A percentile compares a stretch with the other conserved stretches of the same genome.
These are phyloP conservation scores for Ochlodes sylvanus DNA, from an alignment of 2,888 invertebrate genomes.

Conservation along the genomic window DNA sequence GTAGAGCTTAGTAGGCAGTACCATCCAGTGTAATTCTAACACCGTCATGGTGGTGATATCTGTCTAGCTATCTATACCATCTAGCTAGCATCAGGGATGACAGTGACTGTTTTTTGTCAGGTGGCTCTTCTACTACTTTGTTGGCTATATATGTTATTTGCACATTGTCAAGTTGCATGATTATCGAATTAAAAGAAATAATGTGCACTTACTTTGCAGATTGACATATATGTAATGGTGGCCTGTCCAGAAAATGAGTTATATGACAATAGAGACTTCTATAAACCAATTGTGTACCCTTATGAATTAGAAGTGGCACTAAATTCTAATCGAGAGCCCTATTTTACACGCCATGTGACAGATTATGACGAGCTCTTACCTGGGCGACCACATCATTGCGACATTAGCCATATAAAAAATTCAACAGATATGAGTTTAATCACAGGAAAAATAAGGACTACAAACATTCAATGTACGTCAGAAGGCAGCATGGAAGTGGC, in stretches of 20 bases:
- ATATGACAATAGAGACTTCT: constrained; percentile 93
- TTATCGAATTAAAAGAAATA: too few species aligned
- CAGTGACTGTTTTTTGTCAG: too few species aligned
- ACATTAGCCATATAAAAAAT: constrained; percentile 69
- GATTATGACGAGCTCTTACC: constrained; percentile 91
- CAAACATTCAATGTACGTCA: constrained; percentile 60
- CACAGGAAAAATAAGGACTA: constrained; percentile 88
- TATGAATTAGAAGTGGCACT: constrained; percentile 95
- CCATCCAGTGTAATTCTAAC: too few species aligned
- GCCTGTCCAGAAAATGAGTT: constrained; percentile 96
- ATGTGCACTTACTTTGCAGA: constrained; percentile 83
- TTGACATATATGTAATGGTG: constrained; percentile 96
- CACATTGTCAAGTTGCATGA: too few species aligned
- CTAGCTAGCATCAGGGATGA: too few species aligned
- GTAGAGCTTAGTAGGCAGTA: too few species aligned
- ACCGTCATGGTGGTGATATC: too few species aligned
- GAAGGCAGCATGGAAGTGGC: constrained; percentile 65
- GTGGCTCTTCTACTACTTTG: too few species aligned
- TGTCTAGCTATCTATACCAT: neutral
- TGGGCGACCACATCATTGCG: constrained; percentile 83
- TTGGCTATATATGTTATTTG: too few species aligned
- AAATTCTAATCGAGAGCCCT: constrained; percentile 84
- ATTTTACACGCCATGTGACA: constrained; percentile 87
- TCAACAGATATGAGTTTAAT: constrained; percentile 89
- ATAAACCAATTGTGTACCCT: constrained; percentile 95